phyloP scores from a whole-genome alignment of 2,888 invertebrate genomes.

The Hydraecia micacea region DNA sequence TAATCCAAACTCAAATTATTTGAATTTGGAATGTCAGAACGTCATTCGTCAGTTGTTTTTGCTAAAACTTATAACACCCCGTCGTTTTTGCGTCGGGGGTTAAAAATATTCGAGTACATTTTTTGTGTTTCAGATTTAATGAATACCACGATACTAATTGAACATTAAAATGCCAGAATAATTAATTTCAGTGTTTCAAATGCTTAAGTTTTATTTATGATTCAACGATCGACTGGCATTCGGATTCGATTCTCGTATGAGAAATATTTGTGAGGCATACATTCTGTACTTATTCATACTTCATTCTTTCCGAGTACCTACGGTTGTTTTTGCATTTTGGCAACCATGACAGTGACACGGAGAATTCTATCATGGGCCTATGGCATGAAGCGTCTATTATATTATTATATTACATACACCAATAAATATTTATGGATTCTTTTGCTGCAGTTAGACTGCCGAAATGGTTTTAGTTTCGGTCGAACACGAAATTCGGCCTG shows the following conservation, averaged over 20 bases:
- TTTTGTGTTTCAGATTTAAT: conserved; percentile 29
- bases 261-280: conserved; percentile 16
- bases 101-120: conserved; percentile 29
- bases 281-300: conserved; percentile 10
- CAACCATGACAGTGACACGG: conserved; percentile 26
- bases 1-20: conserved; percentile 32
- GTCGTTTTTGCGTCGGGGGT: too few species aligned
- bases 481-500: background rate
- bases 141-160: conserved; percentile 20
- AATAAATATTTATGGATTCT: background rate
- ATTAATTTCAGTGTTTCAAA: conserved; percentile 12
- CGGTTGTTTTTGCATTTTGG: conserved; percentile 23
- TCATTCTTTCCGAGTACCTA: conserved; percentile 5
- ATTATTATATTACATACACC: background rate
- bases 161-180: background rate
- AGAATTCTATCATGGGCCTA: background rate
- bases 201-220: background rate
- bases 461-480: background rate
- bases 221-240: background rate
- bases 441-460: background rate
- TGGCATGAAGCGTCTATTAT: background rate
- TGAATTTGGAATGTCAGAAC: conserved; percentile 41
- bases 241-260: conserved; percentile 5
- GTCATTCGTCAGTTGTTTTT: conserved; percentile 24
- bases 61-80: too few species aligned